Percentiles rank a stretch among this genome's conserved stretches.
Conservation (phyloP, 2,888 invertebrate species). For the Caprella mutica region DNA sequence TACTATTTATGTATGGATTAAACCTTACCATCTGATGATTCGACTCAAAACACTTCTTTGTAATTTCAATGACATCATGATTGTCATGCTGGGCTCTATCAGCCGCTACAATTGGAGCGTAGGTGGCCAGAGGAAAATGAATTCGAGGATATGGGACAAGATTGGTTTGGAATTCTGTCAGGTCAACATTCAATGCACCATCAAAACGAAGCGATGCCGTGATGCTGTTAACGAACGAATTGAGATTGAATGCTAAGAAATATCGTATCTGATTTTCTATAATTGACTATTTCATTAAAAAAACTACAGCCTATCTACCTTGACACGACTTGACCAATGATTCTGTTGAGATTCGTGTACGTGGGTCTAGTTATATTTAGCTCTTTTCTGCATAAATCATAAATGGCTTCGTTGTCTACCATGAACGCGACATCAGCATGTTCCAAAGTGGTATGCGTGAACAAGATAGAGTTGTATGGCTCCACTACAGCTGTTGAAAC, state of each 20-base stretch:
- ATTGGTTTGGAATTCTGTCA: conserved; percentile 70
- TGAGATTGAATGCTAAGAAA: too few relatives aligned
- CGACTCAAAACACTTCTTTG: conserved; percentile 90
- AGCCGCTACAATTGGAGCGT: conserved; percentile 62
- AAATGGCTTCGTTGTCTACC: conserved; percentile 76
- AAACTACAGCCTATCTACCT: too few relatives aligned
- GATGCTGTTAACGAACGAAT: too few relatives aligned
- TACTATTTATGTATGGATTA: too few relatives aligned
- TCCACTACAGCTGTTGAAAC: conserved; percentile 72
- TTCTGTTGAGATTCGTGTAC: conserved; percentile 78
- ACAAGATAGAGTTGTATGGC: conserved; percentile 82
- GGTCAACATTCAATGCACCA: conserved; percentile 61
- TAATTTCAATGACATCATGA: conserved; percentile 77
- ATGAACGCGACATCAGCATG: conserved; percentile 57
- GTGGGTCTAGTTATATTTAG: conserved; percentile 53
- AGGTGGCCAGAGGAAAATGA: conserved; percentile 63
- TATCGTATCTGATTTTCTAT: too few relatives aligned
- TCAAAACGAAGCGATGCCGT: conserved; percentile 30
- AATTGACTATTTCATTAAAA: too few relatives aligned
- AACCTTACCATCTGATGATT: conserved; percentile 74
- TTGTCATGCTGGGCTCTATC: conserved; percentile 92
- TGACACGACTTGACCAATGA: conserved; percentile 56
- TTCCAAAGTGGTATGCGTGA: conserved; percentile 79
- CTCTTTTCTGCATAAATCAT: conserved; percentile 64
- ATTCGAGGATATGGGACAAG: conserved; percentile 84